Conservation (phyloP, 1,140 invertebrate species). For the honey bee (Apis mellifera) region Amel_HAv3.1 CM009938.2:1568001-1568500, state of each 20-base stretch:
- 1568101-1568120: not conserved
- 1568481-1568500: not conserved
- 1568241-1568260: no score
- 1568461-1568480: not conserved
- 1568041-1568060: not conserved
- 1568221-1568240: no score
- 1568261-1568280: not conserved
- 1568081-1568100: slow-evolving; percentile 19
- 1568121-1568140: not conserved
- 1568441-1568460: not conserved
- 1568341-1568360: no score
- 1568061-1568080: not conserved
- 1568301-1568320: not conserved
- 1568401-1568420: not conserved
- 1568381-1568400: no score
- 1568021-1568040: not conserved
- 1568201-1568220: no score
- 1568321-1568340: no score
- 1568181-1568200: no score
- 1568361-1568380: no score
- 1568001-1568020: not conserved
- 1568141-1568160: not conserved
- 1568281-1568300: not conserved
- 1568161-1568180: not conserved
- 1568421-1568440: not conserved